These are phyloP conservation scores for Bos taurus DNA, from an alignment of 2,113 vertebrate genomes.

Conservation along the genomic window DNA sequence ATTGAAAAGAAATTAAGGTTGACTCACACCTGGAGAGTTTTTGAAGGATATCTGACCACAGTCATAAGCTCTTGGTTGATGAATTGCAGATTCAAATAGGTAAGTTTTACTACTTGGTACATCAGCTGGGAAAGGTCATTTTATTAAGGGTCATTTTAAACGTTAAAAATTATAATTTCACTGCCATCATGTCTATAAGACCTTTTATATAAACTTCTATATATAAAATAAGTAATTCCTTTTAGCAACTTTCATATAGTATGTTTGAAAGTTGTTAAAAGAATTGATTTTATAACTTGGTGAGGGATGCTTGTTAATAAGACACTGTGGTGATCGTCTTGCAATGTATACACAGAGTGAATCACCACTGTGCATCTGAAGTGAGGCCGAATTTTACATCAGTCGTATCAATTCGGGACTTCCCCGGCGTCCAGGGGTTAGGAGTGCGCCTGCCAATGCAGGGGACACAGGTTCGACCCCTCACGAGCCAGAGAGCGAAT, in stretches of 20 bases:
- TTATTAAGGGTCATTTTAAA: conserved; percentile 9
- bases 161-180: background rate
- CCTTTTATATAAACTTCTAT: background rate
- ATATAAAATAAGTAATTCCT: background rate
- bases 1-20: background rate
- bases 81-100: background rate
- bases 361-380: background rate
- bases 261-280: background rate
- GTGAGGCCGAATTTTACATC: background rate
- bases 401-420: background rate
- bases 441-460: background rate
- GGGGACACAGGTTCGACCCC: background rate
- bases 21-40: background rate
- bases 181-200: background rate
- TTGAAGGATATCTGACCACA: background rate
- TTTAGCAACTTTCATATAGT: background rate
- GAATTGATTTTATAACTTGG: background rate
- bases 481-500: background rate
- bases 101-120: background rate
- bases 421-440: background rate
- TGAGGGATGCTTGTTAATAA: background rate
- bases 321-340: background rate
- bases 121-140: background rate
- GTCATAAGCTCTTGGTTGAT: background rate
- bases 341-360: background rate